Conservation (phyloP, 2,113 vertebrate genomes). For the Polypterus bichir region DNA sequence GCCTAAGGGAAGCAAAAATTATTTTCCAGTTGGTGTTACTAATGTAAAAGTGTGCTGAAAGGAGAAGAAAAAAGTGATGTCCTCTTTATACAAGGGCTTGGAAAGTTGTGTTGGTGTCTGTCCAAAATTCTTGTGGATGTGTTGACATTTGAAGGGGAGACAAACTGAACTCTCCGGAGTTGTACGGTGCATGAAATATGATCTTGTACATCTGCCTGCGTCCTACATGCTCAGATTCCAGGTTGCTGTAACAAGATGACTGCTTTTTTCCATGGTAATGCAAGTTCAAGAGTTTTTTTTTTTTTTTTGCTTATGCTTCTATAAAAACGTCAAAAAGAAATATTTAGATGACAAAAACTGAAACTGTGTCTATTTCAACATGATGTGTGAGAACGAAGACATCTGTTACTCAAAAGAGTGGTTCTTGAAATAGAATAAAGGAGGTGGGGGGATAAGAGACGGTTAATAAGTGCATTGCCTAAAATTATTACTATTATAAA, state of each 20-base stretch:
- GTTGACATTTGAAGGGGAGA: conserved; percentile 17
- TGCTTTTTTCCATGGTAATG: conserved; percentile 39
- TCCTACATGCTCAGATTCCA: conserved; percentile 31
- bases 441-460: conserved; percentile 22
- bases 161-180: conserved; percentile 3
- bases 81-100: no score
- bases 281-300: conserved; percentile 23
- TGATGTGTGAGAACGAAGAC: conserved; percentile 27
- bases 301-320: conserved; percentile 36
- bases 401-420: conserved; percentile 21
- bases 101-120: no score
- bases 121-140: conserved; percentile 27
- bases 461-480: no score
- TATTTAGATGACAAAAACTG: conserved; percentile 40
- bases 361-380: conserved; percentile 34
- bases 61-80: no score
- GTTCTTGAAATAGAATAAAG: conserved; percentile 53
- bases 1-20: no score
- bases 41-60: no score
- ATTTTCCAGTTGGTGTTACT: no score
- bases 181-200: conserved; percentile 41
- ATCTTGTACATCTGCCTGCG: conserved; percentile 48
- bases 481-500: no score
- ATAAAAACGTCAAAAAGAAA: conserved; percentile 56
- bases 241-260: conserved; percentile 50